Percentiles rank a stretch among this genome's conserved stretches.
Conservation (phyloP, 2,113 vertebrate genomes). For the Seriola aureovittata region DNA sequence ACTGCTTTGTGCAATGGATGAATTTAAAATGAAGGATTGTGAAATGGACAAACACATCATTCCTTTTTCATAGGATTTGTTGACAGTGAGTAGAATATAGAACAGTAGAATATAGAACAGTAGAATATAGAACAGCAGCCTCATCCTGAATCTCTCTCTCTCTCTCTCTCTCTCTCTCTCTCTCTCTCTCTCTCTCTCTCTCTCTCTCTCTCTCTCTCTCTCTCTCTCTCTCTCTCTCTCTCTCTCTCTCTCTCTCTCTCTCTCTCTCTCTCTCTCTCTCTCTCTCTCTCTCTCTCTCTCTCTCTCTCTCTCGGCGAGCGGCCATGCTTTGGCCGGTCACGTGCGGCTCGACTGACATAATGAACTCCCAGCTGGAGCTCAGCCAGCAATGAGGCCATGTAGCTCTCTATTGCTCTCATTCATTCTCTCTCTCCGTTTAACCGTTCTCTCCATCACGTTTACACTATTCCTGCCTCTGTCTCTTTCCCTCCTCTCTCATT, state of each 20-base stretch:
- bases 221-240: conserved; percentile 13
- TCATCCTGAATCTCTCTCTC: too few relatives aligned
- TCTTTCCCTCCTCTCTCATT: not conserved
- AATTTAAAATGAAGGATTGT: not conserved
- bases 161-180: conserved; percentile 19
- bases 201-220: not conserved
- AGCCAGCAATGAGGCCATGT: conserved; percentile 54
- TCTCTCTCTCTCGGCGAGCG: conserved; percentile 36
- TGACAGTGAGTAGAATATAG: not conserved
- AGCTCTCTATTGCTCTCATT: conserved; percentile 41
- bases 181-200: not conserved
- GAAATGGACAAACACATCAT: not conserved
- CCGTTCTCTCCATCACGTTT: conserved; percentile 13
- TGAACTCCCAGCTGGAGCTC: conserved; percentile 73
- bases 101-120: not conserved
- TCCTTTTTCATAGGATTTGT: not conserved
- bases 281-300: not conserved
- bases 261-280: not conserved
- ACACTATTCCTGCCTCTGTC: conserved; percentile 1
- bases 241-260: conserved; percentile 19
- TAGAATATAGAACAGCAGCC: not conserved
- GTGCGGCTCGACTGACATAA: conserved; percentile 73
- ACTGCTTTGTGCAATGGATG: too few relatives aligned
- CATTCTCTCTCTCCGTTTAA: conserved; percentile 23
- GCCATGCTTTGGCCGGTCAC: conserved; percentile 64